These are phyloP conservation scores for Oncorhynchus mykiss DNA, from an alignment of 2,113 vertebrate genomes.

Conservation along the genomic window DNA sequence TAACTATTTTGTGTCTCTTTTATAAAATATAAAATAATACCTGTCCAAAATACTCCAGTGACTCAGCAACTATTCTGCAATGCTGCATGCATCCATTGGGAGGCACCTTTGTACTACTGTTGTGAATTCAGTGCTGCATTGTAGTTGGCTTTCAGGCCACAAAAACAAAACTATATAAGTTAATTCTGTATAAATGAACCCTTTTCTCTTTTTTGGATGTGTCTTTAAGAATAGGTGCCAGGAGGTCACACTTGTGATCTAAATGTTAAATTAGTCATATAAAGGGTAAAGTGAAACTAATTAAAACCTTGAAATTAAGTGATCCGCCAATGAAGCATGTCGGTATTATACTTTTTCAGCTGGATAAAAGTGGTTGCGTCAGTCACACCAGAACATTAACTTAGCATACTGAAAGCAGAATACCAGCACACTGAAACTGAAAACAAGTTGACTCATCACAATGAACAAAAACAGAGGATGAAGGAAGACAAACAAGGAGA, in stretches of 20 bases:
- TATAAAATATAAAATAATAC: not conserved
- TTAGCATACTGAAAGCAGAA: too few relatives aligned
- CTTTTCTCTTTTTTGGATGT: not conserved
- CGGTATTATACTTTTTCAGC: slow-evolving; percentile 2
- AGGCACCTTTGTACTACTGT: slow-evolving; percentile 24
- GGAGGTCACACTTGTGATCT: not conserved
- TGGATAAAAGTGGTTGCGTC: slow-evolving; percentile 13
- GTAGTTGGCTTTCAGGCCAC: not conserved
- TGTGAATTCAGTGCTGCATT: not conserved
- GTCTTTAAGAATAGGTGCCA: not conserved
- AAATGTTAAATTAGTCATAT: not conserved
- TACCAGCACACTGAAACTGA: slow-evolving; percentile 26
- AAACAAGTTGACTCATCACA: slow-evolving; percentile 30
- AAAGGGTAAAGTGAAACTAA: not conserved
- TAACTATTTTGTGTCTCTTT: not conserved
- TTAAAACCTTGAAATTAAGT: not conserved
- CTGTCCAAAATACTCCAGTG: not conserved
- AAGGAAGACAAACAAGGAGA: slow-evolving; percentile 23
- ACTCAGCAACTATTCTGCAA: slow-evolving; percentile 19
- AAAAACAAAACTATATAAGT: not conserved
- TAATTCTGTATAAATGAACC: not conserved
- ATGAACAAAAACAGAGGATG: slow-evolving; percentile 13
- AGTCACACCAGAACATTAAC: slow-evolving; percentile 13
- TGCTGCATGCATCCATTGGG: slow-evolving; percentile 40
- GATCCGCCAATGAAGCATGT: not conserved